Evolutionary conservation across 2,113 vertebrate genomes (phyloP).

Genomic region (Laticauda laticaudata): DNA sequence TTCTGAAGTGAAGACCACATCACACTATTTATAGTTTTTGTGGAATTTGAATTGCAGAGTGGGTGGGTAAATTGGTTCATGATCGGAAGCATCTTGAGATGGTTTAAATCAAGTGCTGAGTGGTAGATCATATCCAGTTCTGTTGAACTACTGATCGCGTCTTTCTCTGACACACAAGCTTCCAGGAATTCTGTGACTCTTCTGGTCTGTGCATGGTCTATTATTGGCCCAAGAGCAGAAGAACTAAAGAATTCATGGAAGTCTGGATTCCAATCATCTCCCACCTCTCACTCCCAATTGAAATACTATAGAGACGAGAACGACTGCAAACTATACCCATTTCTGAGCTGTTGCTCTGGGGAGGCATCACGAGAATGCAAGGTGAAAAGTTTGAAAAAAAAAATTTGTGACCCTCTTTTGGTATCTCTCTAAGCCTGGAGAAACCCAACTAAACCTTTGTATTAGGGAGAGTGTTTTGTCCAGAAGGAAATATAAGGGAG

Average conservation of each 20-base stretch:
- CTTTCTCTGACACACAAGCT: not conserved
- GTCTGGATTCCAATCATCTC: not conserved
- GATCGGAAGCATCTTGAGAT: not conserved
- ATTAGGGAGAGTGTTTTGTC: not conserved
- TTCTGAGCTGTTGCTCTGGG: not conserved
- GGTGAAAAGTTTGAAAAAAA: not conserved
- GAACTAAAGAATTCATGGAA: not conserved
- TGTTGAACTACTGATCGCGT: not conserved
- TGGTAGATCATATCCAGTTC: not conserved
- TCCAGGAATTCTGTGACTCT: not conserved
- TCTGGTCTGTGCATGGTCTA: not conserved
- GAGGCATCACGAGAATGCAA: not conserved
- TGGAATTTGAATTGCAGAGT: not conserved
- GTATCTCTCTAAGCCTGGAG: not conserved
- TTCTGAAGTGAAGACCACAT: not conserved
- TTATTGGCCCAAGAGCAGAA: not conserved
- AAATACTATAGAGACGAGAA: not conserved
- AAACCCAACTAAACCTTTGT: not conserved
- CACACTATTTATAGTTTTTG: not conserved
- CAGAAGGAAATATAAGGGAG: not conserved
- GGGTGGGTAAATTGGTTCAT: not conserved
- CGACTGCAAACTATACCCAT: not conserved
- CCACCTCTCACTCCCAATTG: not conserved
- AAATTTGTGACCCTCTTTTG: not conserved
- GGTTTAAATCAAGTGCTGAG: not conserved